Evolutionary conservation across 2,113 vertebrate genomes (phyloP).

Genomic region (Saimiri boliviensis): DNA sequence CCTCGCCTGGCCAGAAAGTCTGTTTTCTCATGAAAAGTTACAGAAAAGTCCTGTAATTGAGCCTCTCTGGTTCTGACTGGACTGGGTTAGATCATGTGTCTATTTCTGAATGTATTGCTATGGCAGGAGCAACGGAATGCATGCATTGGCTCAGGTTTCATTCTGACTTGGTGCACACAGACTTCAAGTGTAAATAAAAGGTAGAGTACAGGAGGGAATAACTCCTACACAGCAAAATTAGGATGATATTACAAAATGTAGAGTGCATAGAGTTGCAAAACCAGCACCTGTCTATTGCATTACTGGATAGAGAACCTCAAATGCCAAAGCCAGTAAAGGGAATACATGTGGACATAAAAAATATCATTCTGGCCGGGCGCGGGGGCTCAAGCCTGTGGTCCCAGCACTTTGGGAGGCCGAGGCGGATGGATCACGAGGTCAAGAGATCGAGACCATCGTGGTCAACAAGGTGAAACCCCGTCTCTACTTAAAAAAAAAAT

Average conservation of each 20-base stretch:
- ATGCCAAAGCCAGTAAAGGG: neutral
- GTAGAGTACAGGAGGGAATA: neutral
- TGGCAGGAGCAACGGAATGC: neutral
- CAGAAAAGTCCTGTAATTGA: neutral
- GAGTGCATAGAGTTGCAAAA: neutral
- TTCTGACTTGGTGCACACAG: too few relatives aligned
- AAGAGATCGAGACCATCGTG: too few relatives aligned
- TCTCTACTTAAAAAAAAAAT: too few relatives aligned
- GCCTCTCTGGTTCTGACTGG: neutral
- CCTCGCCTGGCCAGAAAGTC: neutral
- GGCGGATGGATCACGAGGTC: too few relatives aligned
- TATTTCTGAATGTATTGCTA: neutral
- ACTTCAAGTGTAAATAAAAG: neutral
- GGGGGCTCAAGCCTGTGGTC: too few relatives aligned
- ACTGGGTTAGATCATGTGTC: neutral
- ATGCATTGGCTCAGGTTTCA: neutral
- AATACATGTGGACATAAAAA: neutral
- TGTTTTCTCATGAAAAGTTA: neutral
- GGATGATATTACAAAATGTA: neutral
- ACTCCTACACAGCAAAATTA: neutral
- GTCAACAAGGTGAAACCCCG: too few relatives aligned
- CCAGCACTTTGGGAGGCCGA: too few relatives aligned
- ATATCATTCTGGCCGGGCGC: neutral
- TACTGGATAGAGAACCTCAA: neutral
- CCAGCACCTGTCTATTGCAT: neutral